phyloP scores from a whole-genome alignment of 2,113 vertebrate genomes.

The Symphodus melops region DNA sequence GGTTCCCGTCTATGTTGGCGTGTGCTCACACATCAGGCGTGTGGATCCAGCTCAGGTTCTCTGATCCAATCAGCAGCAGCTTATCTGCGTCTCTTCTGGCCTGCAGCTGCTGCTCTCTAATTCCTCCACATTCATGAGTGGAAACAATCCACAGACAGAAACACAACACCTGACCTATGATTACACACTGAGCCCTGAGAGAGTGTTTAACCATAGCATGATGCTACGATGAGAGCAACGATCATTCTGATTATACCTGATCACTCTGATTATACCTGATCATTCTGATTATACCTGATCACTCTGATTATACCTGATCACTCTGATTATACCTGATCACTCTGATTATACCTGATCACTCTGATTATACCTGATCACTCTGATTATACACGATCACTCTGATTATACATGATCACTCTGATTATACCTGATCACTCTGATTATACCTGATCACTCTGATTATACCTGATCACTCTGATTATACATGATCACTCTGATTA shows the following conservation, averaged over 20 bases:
- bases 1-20: no score
- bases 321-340: neutral
- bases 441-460: no score
- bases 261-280: no score
- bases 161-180: constrained; percentile 66
- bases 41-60: constrained; percentile 73
- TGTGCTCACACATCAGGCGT: neutral
- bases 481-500: no score
- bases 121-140: constrained; percentile 67
- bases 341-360: no score
- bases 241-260: neutral
- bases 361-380: neutral
- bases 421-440: neutral
- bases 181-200: constrained; percentile 40
- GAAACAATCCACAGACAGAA: constrained; percentile 73
- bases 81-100: constrained; percentile 77
- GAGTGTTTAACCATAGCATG: neutral
- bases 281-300: no score
- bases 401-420: no score
- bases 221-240: neutral
- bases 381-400: no score
- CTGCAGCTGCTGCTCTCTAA: constrained; percentile 79
- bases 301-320: no score
- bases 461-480: neutral
- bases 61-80: constrained; percentile 77